Conservation (phyloP, 2,113 vertebrate genomes). For the Ia io region DNA sequence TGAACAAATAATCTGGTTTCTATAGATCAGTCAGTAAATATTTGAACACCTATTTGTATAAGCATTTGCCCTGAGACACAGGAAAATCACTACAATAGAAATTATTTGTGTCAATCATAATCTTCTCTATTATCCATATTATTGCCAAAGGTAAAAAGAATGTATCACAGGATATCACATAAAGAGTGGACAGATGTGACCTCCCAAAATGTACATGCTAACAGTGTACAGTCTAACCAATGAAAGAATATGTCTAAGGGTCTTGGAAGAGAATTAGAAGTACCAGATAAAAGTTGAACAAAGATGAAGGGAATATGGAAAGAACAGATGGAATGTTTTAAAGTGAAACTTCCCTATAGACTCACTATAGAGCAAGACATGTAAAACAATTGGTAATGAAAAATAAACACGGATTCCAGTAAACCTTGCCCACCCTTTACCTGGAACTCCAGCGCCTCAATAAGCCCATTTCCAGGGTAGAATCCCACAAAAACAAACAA, state of each 20-base stretch:
- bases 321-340: background rate
- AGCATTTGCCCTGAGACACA: background rate
- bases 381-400: background rate
- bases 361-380: background rate
- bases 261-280: background rate
- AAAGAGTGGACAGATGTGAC: background rate
- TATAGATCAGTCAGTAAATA: background rate
- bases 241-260: background rate
- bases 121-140: background rate
- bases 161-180: background rate
- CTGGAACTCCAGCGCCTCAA: background rate
- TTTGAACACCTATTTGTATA: background rate
- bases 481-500: slow-evolving; percentile 15
- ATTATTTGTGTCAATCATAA: background rate
- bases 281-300: background rate
- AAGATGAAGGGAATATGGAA: background rate
- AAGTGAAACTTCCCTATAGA: background rate
- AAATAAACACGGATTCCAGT: background rate
- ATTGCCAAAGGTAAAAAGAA: background rate
- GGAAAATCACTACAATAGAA: background rate
- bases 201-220: background rate
- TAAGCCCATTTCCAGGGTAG: background rate
- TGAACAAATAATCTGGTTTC: slow-evolving; percentile 1
- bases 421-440: background rate
- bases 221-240: background rate